Percentiles rank a stretch among this genome's conserved stretches.
Conservation (phyloP, 2,113 vertebrate species). For the Gymnarchus niloticus region DNA sequence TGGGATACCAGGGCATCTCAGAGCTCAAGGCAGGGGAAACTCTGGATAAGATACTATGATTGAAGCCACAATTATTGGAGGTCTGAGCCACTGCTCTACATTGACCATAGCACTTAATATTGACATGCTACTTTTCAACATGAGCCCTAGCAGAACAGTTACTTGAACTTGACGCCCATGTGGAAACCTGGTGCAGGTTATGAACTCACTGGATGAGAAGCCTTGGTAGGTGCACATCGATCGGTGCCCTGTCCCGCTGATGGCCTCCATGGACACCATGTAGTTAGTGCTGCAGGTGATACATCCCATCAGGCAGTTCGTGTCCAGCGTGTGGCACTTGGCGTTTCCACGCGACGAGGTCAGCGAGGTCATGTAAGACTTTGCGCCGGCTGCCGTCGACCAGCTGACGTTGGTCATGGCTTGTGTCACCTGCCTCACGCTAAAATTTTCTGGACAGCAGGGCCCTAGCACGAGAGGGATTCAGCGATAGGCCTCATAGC, state of each 20-base stretch:
- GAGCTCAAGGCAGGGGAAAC: too few species aligned
- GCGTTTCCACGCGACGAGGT: constrained; percentile 68
- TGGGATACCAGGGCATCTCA: too few species aligned
- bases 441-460: constrained; percentile 73
- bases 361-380: constrained; percentile 65
- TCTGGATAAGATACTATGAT: too few species aligned
- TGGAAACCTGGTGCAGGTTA: not conserved
- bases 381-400: constrained; percentile 67
- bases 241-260: constrained; percentile 68
- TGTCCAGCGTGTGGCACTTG: constrained; percentile 77
- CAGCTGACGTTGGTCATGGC: constrained; percentile 80
- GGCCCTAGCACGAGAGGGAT: constrained; percentile 58
- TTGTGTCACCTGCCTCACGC: constrained; percentile 72
- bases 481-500: not conserved
- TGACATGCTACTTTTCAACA: not conserved
- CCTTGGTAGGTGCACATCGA: constrained; percentile 67
- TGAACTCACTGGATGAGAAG: constrained; percentile 79
- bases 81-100: too few species aligned
- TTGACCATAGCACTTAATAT: too few species aligned
- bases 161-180: not conserved
- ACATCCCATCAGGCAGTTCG: constrained; percentile 84
- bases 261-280: constrained; percentile 70
- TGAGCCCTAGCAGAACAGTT: too few species aligned
- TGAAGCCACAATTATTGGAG: too few species aligned
- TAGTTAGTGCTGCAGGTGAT: constrained; percentile 81